Conservation (phyloP, 2,888 invertebrate species). For the Euplexia lucipara region DNA sequence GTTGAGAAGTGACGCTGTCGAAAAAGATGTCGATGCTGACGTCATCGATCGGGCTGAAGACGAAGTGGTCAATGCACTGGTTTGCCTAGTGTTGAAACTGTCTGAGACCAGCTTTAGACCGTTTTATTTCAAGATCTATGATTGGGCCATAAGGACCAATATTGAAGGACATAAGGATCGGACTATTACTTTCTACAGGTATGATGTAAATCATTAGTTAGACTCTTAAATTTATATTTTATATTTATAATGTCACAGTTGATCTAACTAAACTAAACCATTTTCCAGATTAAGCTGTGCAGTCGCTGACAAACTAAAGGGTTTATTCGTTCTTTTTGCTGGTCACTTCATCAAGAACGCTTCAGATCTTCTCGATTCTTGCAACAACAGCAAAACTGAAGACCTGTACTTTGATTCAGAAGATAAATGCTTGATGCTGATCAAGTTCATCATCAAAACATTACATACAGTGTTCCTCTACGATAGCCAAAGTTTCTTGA, state of each 20-base stretch:
- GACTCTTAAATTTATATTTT: background rate
- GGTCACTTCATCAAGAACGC: slow-evolving; percentile 96
- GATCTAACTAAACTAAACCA: background rate
- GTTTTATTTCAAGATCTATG: slow-evolving; percentile 96
- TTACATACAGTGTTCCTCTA: slow-evolving; percentile 95
- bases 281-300: slow-evolving; percentile 93
- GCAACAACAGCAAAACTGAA: slow-evolving; percentile 92
- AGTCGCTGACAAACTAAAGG: slow-evolving; percentile 95
- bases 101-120: slow-evolving; percentile 97
- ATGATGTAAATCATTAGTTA: slow-evolving; percentile 55
- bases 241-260: background rate
- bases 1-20: slow-evolving; percentile 91
- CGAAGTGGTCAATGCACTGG: slow-evolving; percentile 94
- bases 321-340: slow-evolving; percentile 97
- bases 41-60: slow-evolving; percentile 93
- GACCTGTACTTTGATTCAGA: slow-evolving; percentile 89
- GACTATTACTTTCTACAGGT: slow-evolving; percentile 96
- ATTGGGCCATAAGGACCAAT: slow-evolving; percentile 95
- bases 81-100: slow-evolving; percentile 95
- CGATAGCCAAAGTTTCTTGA: slow-evolving; percentile 96
- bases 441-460: slow-evolving; percentile 94
- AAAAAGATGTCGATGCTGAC: slow-evolving; percentile 74
- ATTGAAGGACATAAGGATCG: slow-evolving; percentile 92
- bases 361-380: slow-evolving; percentile 93
- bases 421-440: slow-evolving; percentile 91